Conservation (phyloP, 1,140 invertebrate species). For the Drosophila arawakana region DNA sequence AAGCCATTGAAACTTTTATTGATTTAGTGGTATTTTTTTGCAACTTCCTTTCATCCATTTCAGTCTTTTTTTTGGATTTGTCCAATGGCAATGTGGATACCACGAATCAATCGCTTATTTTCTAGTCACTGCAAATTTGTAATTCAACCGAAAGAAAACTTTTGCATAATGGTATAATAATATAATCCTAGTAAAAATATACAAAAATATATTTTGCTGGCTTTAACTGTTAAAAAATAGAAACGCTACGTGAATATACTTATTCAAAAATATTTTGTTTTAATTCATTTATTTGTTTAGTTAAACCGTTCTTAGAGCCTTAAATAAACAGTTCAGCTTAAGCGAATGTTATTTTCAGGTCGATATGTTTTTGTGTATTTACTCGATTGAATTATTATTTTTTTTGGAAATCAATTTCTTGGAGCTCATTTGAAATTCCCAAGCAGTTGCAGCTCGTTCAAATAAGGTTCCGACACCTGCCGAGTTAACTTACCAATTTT, state of each 20-base stretch:
- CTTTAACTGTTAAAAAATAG: too few relatives aligned
- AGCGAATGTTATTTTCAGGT: too few relatives aligned
- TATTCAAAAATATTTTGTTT: too few relatives aligned
- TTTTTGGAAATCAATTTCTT: background rate
- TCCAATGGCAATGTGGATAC: slow-evolving; percentile 32
- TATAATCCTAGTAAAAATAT: too few relatives aligned
- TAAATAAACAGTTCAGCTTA: too few relatives aligned
- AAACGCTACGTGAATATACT: too few relatives aligned
- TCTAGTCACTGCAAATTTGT: background rate
- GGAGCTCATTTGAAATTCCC: background rate
- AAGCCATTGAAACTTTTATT: slow-evolving; percentile 78
- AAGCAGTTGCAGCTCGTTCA: slow-evolving; percentile 17
- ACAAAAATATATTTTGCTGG: too few relatives aligned
- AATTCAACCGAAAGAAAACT: too few relatives aligned
- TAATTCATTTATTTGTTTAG: too few relatives aligned
- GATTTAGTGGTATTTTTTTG: slow-evolving; percentile 57
- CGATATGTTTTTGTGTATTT: too few relatives aligned
- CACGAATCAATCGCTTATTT: slow-evolving; percentile 24
- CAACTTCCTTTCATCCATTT: slow-evolving; percentile 25
- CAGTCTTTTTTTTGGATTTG: background rate
- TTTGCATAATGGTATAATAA: too few relatives aligned
- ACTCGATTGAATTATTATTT: background rate
- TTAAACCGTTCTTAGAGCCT: too few relatives aligned
- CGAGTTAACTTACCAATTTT: slow-evolving; percentile 12
- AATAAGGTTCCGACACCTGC: slow-evolving; percentile 45